phyloP scores from a whole-genome alignment of 23 tunicate genomes.

The Styela clava region DNA sequence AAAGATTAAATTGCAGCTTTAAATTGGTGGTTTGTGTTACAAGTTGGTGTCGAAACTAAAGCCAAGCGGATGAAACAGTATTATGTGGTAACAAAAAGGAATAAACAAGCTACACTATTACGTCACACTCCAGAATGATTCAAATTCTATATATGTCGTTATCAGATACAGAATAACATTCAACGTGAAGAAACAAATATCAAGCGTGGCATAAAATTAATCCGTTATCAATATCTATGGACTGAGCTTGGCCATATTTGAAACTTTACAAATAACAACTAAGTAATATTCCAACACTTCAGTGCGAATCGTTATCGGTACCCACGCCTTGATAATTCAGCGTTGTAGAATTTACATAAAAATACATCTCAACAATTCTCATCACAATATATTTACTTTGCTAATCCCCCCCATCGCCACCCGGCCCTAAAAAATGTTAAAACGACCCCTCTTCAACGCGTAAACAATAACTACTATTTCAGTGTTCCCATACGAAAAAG shows the following conservation, averaged over 20 bases:
- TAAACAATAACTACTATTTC: neutral
- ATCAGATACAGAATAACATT: neutral
- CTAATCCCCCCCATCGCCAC: constrained; percentile 20
- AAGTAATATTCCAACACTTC: no score
- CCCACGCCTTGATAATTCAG: neutral
- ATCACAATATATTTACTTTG: neutral
- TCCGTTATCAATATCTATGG: no score
- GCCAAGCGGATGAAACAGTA: neutral
- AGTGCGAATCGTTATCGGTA: no score
- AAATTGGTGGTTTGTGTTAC: neutral
- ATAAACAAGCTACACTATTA: neutral
- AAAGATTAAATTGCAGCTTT: neutral
- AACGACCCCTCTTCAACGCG: neutral
- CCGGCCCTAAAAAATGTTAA: constrained; percentile 15
- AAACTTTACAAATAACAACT: no score
- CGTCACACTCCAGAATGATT: neutral
- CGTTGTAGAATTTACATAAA: neutral
- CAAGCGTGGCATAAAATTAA: no score
- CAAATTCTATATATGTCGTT: neutral
- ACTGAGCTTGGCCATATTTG: no score
- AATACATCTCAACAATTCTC: neutral
- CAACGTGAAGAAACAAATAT: no score
- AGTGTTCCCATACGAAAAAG: constrained; percentile 17
- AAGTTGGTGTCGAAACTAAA: neutral
- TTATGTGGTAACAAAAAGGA: neutral